These are phyloP conservation scores for Dioctria linearis DNA, from an alignment of 2,888 invertebrate species.

Conservation along the genomic window DNA sequence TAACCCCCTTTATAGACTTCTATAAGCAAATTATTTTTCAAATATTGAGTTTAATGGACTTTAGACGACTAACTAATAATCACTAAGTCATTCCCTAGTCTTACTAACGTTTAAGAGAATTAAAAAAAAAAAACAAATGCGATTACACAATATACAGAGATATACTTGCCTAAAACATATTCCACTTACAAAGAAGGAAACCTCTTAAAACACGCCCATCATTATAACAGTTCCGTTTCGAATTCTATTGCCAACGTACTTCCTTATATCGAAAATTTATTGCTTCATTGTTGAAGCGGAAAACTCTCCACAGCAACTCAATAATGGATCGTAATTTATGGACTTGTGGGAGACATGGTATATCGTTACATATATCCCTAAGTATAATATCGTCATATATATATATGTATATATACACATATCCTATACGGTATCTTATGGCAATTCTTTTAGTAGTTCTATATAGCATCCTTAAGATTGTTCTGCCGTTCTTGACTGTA, in stretches of 20 bases:
- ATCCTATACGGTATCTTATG: slow-evolving; percentile 21
- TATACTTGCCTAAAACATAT: background rate
- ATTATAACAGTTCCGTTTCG: slow-evolving; percentile 48
- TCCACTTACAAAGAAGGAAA: background rate
- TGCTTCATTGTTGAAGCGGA: slow-evolving; percentile 56
- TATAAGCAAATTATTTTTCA: too few relatives aligned
- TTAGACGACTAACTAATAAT: too few relatives aligned
- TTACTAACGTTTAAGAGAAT: too few relatives aligned
- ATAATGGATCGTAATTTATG: slow-evolving; percentile 59
- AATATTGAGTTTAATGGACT: too few relatives aligned
- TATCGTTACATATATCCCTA: slow-evolving; percentile 15
- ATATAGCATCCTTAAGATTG: slow-evolving; percentile 43
- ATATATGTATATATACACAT: slow-evolving; percentile 1
- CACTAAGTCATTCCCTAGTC: too few relatives aligned
- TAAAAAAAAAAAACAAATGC: too few relatives aligned
- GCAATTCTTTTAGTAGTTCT: slow-evolving; percentile 13
- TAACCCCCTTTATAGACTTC: too few relatives aligned
- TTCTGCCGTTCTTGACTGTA: slow-evolving; percentile 56
- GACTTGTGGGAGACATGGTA: slow-evolving; percentile 54
- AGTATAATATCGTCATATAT: too few relatives aligned
- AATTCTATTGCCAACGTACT: slow-evolving; percentile 36
- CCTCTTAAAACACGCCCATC: slow-evolving; percentile 37
- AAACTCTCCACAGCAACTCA: slow-evolving; percentile 56
- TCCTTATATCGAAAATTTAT: slow-evolving; percentile 57
- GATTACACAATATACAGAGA: too few relatives aligned